These are phyloP conservation scores for Nasua narica DNA, from an alignment of 2,797 vertebrate genomes.

Conservation along the genomic window DNA sequence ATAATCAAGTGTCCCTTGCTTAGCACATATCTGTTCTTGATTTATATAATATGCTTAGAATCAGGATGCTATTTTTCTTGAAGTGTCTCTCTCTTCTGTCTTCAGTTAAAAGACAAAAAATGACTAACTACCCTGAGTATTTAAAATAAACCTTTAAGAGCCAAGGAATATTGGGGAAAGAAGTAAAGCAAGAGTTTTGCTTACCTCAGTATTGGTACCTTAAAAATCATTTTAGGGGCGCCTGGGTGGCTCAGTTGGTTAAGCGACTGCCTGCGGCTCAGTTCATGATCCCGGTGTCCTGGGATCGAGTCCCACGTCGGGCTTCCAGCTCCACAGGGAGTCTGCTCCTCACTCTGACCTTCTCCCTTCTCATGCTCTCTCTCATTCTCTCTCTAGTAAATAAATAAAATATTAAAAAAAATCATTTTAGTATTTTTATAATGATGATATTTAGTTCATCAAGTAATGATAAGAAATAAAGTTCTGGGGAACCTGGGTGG, in stretches of 20 bases:
- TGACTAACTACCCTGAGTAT: neutral
- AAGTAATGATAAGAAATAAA: slow-evolving; percentile 16
- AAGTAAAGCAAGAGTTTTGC: neutral
- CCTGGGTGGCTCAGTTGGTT: too few species aligned
- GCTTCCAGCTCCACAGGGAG: too few species aligned
- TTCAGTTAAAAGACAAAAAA: neutral
- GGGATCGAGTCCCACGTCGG: too few species aligned
- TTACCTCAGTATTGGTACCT: neutral
- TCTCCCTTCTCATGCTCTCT: too few species aligned
- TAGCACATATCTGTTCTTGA: neutral
- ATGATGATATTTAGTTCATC: neutral
- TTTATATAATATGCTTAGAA: neutral
- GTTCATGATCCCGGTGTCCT: too few species aligned
- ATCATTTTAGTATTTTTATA: neutral
- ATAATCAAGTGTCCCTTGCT: neutral
- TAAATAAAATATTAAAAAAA: too few species aligned
- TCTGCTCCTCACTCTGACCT: too few species aligned
- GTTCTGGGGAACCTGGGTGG: too few species aligned
- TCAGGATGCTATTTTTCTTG: neutral
- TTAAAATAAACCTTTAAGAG: neutral
- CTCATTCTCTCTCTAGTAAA: too few species aligned
- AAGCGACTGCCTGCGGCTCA: too few species aligned
- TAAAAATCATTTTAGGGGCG: neutral
- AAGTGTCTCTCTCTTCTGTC: neutral
- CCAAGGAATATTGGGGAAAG: neutral